These are phyloP conservation scores for Nesogale talazaci DNA, from an alignment of 2,113 vertebrate genomes.

Conservation along the genomic window DNA sequence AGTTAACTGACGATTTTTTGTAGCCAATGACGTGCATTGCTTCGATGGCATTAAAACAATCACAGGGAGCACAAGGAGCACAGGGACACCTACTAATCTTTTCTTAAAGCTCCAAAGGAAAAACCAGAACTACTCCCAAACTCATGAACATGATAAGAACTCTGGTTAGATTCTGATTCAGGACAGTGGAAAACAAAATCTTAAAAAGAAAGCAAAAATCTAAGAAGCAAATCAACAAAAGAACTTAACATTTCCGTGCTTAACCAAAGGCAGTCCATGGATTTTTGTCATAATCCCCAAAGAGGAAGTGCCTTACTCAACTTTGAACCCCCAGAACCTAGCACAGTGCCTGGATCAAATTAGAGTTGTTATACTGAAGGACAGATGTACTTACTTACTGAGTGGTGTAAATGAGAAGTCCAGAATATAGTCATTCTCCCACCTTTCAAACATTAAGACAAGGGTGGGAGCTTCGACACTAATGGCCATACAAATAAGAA, in stretches of 20 bases:
- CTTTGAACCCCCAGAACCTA: slow-evolving; percentile 54
- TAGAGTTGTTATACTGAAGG: slow-evolving; percentile 38
- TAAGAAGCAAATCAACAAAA: slow-evolving; percentile 49
- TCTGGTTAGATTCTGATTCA: slow-evolving; percentile 32
- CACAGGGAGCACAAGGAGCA: slow-evolving; percentile 36
- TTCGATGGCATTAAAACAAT: background rate
- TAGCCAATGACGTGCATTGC: background rate
- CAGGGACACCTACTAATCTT: background rate
- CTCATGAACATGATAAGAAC: background rate
- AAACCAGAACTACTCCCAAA: slow-evolving; percentile 21
- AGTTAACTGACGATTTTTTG: slow-evolving; percentile 41
- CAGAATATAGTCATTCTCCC: background rate
- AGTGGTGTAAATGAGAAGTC: slow-evolving; percentile 12
- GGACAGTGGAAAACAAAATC: slow-evolving; percentile 47
- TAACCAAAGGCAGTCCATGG: slow-evolving; percentile 22
- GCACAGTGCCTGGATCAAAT: slow-evolving; percentile 56
- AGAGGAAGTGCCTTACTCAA: slow-evolving; percentile 13
- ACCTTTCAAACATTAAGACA: slow-evolving; percentile 52
- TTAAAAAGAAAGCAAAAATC: slow-evolving; percentile 29
- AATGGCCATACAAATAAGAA: slow-evolving; percentile 18
- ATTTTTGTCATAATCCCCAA: background rate
- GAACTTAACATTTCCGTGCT: slow-evolving; percentile 24
- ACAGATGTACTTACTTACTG: slow-evolving; percentile 38
- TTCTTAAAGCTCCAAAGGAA: slow-evolving; percentile 31
- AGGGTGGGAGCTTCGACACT: background rate